phyloP scores from a whole-genome alignment of 1,140 invertebrate species.

The Babylonia areolata region DNA sequence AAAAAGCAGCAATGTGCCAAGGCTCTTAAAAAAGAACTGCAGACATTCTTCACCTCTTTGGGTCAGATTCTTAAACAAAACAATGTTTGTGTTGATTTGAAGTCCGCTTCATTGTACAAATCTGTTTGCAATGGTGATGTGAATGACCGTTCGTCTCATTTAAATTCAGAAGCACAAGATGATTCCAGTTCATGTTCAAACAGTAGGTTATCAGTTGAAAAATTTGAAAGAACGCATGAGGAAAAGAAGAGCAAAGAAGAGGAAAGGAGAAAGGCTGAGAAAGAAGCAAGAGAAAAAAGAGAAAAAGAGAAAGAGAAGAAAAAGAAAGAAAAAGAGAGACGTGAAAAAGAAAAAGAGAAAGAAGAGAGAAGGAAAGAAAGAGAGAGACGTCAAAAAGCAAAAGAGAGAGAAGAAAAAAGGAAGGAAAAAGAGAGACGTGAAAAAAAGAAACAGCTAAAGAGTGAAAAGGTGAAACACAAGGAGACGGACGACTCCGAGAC shows the following conservation, averaged over 20 bases:
- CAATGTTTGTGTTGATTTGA: conserved; percentile 22
- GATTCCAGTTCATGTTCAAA: not conserved
- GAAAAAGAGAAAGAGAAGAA: not conserved
- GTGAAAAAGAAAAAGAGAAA: not conserved
- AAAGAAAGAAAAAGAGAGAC: not conserved
- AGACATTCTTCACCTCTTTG: conserved; percentile 40
- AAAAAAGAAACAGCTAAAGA: not conserved
- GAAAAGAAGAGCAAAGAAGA: not conserved
- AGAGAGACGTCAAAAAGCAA: not conserved
- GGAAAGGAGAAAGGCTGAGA: not conserved
- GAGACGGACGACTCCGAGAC: not conserved
- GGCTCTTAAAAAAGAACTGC: conserved; percentile 34
- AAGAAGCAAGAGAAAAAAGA: not conserved
- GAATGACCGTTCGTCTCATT: not conserved
- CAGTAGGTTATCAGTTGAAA: not conserved
- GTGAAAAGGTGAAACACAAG: not conserved
- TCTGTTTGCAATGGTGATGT: not conserved
- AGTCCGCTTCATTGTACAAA: not conserved
- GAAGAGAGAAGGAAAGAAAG: not conserved
- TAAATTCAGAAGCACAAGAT: conserved; percentile 6
- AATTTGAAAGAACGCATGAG: not conserved
- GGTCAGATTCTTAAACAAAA: conserved; percentile 18
- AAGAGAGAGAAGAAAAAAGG: not conserved
- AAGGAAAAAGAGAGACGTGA: not conserved
- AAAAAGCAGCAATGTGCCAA: conserved; percentile 44